Evolutionary conservation across 1,140 invertebrate species (phyloP).

Genomic region (Nymphalis io): DNA sequence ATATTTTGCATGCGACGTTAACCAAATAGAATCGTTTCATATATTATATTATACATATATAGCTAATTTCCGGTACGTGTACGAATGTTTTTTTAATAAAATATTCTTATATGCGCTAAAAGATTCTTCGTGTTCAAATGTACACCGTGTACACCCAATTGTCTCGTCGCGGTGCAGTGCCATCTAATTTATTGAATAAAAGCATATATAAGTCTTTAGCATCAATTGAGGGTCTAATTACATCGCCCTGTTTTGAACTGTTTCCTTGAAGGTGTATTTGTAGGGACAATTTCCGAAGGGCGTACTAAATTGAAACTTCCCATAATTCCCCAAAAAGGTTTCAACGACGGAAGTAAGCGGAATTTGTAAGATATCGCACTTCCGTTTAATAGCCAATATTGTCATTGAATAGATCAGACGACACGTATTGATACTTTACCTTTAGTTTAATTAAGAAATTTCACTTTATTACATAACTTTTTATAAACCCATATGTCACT

Average conservation of each 20-base stretch:
- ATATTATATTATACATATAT: too few species aligned
- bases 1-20: too few species aligned
- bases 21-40: too few species aligned
- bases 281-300: conserved; percentile 56
- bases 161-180: too few species aligned
- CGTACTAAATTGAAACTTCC: conserved; percentile 62
- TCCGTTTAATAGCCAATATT: conserved; percentile 67
- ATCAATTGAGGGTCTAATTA: conserved; percentile 36
- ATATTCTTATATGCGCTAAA: too few species aligned
- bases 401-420: conserved; percentile 38
- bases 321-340: conserved; percentile 56
- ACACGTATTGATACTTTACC: conserved; percentile 49
- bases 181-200: too few species aligned
- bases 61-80: too few species aligned
- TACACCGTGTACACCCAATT: too few species aligned
- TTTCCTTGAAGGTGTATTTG: conserved; percentile 38
- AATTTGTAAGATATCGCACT: conserved; percentile 76
- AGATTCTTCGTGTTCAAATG: too few species aligned
- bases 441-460: not conserved
- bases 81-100: too few species aligned
- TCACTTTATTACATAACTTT: too few species aligned
- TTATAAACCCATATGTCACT: too few species aligned
- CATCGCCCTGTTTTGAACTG: not conserved
- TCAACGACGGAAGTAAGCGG: conserved; percentile 70
- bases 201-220: not conserved